phyloP scores from a whole-genome alignment of 35 echinoderm and acorn worm species.

The Acanthaster planci region DNA sequence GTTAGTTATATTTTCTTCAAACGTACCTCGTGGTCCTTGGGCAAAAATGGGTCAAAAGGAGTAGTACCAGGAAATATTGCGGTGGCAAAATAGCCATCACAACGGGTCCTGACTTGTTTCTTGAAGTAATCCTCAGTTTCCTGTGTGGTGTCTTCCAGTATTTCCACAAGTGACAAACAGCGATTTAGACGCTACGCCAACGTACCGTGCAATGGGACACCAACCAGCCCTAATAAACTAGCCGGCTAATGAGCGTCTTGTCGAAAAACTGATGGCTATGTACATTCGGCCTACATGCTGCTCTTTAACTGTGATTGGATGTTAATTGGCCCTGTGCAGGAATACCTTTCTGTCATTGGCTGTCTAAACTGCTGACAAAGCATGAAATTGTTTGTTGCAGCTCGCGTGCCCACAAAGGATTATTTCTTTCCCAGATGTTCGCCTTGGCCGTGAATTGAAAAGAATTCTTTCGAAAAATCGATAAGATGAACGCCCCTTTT shows the following conservation, averaged over 20 bases:
- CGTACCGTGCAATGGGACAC: not conserved
- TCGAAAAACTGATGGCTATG: not conserved
- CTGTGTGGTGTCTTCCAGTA: conserved; percentile 4
- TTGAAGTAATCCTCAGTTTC: not conserved
- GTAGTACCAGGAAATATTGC: not conserved
- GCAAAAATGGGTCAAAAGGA: conserved; percentile 7
- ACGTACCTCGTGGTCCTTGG: conserved; percentile 14
- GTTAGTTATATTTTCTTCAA: no score
- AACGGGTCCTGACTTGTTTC: not conserved
- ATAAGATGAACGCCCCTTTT: not conserved
- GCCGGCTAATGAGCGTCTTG: not conserved
- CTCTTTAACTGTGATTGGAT: not conserved
- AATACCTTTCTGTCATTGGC: not conserved
- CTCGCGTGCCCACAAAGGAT: not conserved
- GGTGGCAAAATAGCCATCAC: conserved; percentile 12
- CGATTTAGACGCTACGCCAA: not conserved
- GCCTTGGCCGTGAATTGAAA: not conserved
- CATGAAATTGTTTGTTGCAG: not conserved
- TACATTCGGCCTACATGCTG: not conserved
- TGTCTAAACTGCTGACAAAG: conserved; percentile 1
- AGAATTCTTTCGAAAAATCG: not conserved
- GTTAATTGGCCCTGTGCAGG: not conserved
- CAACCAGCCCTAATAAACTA: not conserved
- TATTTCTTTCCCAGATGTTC: conserved; percentile 22
- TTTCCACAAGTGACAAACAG: conserved; percentile 13